Evolutionary conservation across 2,113 vertebrate genomes (phyloP).

Genomic region (Ornithorhynchus anatinus): DNA sequence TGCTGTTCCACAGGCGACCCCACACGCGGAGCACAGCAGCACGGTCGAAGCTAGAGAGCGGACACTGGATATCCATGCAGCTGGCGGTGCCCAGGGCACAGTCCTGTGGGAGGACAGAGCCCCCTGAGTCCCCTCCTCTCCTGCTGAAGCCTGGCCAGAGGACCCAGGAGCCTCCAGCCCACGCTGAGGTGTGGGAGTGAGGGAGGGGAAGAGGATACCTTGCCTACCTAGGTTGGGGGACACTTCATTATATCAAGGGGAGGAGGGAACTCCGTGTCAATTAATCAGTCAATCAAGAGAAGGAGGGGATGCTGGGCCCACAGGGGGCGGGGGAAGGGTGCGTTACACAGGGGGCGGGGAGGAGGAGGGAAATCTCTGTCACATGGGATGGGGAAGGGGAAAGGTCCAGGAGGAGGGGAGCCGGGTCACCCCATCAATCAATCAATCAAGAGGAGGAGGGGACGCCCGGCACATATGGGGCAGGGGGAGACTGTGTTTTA

Average conservation of each 20-base stretch:
- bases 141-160: not conserved
- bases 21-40: conserved; percentile 77
- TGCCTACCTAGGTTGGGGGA: accelerated
- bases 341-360: too few relatives aligned
- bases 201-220: not conserved
- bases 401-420: too few relatives aligned
- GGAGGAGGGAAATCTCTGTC: too few relatives aligned
- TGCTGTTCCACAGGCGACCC: conserved; percentile 90
- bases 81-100: conserved; percentile 81
- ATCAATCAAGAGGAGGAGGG: too few relatives aligned
- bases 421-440: too few relatives aligned
- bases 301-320: not conserved
- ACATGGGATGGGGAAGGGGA: too few relatives aligned
- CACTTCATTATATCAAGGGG: accelerated
- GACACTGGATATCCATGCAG: conserved; percentile 84
- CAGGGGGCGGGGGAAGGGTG: not conserved
- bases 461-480: too few relatives aligned
- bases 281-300: too few relatives aligned
- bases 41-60: conserved; percentile 84
- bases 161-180: not conserved
- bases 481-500: too few relatives aligned
- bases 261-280: too few relatives aligned
- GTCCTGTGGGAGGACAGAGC: conserved; percentile 70
- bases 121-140: not conserved
- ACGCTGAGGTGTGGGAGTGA: not conserved